Percentiles rank a stretch among this genome's conserved stretches.
Evolutionary conservation across 2,113 vertebrate genomes (phyloP).

Genomic region (Heliornis fulica): DNA sequence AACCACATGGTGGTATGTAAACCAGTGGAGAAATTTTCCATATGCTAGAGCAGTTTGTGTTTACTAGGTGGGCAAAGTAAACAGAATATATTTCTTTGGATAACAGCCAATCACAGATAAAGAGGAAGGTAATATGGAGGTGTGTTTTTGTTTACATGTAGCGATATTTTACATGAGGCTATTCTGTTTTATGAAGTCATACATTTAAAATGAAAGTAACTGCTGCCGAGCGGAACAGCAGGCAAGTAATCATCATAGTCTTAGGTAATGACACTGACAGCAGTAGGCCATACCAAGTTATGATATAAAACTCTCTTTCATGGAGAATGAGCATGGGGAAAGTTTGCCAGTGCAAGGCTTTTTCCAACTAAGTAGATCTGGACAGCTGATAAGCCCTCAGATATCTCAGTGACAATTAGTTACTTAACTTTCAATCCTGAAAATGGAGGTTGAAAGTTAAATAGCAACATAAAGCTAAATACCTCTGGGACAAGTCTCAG

Average conservation of each 20-base stretch:
- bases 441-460: conserved; percentile 70
- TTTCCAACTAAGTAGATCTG: conserved; percentile 6
- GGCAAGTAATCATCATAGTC: neutral
- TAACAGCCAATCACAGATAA: neutral
- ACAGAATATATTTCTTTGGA: neutral
- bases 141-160: neutral
- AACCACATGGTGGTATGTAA: neutral
- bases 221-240: neutral
- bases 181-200: neutral
- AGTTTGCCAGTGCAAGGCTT: neutral
- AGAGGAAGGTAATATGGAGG: neutral
- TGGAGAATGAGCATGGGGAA: neutral
- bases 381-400: conserved; percentile 54
- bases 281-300: neutral
- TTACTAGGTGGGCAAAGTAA: neutral
- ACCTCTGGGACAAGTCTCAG: conserved; percentile 48
- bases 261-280: neutral
- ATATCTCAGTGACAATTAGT: conserved; percentile 60
- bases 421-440: conserved; percentile 68
- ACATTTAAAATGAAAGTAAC: neutral
- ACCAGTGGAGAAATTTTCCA: neutral
- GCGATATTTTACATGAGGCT: neutral
- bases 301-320: neutral
- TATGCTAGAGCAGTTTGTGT: neutral
- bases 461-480: conserved; percentile 65